phyloP scores from a whole-genome alignment of 92 coral and sea anemone species.

The Phenganax stokvisi region DNA sequence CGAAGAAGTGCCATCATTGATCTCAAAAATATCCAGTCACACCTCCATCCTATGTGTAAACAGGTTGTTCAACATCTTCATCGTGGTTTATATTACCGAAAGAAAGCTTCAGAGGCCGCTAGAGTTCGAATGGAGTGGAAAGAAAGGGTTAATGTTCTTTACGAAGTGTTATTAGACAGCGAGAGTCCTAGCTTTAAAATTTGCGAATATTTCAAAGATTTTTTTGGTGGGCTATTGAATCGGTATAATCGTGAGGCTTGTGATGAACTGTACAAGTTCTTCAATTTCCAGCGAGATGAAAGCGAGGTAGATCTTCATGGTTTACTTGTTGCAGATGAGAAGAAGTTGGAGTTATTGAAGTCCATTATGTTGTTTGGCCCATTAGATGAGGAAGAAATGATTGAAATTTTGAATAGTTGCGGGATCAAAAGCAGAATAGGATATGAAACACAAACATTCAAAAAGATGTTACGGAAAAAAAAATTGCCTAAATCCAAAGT shows the following conservation, averaged over 20 bases:
- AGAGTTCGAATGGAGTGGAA: slow-evolving; percentile 43
- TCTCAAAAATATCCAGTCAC: not conserved
- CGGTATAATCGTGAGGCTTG: slow-evolving; percentile 45
- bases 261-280: slow-evolving; percentile 41
- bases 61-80: slow-evolving; percentile 28
- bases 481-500: not conserved
- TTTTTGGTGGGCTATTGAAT: slow-evolving; percentile 40
- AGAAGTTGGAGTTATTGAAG: slow-evolving; percentile 26
- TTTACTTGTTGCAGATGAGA: slow-evolving; percentile 46
- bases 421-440: not conserved
- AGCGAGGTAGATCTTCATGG: slow-evolving; percentile 61
- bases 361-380: slow-evolving; percentile 14
- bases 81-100: slow-evolving; percentile 46
- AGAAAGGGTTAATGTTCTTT: slow-evolving; percentile 12
- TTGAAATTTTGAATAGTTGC: not conserved
- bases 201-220: slow-evolving; percentile 39
- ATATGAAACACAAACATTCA: not conserved
- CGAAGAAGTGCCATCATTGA: not conserved
- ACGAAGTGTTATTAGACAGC: not conserved
- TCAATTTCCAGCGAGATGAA: slow-evolving; percentile 42
- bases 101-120: slow-evolving; percentile 45
- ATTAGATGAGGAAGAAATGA: slow-evolving; percentile 15
- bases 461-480: not conserved
- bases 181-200: not conserved
- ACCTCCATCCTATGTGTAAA: not conserved